Conservation (phyloP, 2,888 invertebrate genomes). For the Vanessa cardui region DNA sequence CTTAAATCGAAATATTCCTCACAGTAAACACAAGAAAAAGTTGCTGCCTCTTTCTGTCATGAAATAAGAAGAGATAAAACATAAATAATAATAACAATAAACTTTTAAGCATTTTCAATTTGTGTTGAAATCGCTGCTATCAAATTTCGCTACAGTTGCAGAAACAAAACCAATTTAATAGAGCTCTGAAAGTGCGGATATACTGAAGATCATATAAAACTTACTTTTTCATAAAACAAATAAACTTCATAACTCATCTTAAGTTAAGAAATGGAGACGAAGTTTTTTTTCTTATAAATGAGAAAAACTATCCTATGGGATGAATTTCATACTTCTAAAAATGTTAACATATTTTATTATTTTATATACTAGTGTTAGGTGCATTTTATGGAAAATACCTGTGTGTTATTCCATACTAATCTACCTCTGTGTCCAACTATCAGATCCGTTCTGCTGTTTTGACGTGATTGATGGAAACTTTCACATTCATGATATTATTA, state of each 20-base stretch:
- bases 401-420: too few species aligned
- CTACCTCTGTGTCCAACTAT: too few species aligned
- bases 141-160: not conserved
- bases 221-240: not conserved
- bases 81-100: not conserved
- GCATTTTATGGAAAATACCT: too few species aligned
- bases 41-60: too few species aligned
- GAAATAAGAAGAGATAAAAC: too few species aligned
- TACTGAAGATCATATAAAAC: not conserved
- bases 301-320: not conserved
- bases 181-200: not conserved
- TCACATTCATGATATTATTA: too few species aligned
- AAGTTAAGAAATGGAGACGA: not conserved
- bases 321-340: not conserved
- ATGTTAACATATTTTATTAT: too few species aligned
- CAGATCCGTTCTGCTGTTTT: too few species aligned
- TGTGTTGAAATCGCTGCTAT: not conserved
- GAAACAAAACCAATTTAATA: not conserved
- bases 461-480: too few species aligned
- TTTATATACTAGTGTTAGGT: too few species aligned
- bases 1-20: too few species aligned
- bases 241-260: conserved; percentile 1
- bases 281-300: not conserved
- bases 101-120: not conserved
- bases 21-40: too few species aligned